These are phyloP conservation scores for Smittia aterrima DNA, from an alignment of 2,888 invertebrate genomes.

Conservation along the genomic window DNA sequence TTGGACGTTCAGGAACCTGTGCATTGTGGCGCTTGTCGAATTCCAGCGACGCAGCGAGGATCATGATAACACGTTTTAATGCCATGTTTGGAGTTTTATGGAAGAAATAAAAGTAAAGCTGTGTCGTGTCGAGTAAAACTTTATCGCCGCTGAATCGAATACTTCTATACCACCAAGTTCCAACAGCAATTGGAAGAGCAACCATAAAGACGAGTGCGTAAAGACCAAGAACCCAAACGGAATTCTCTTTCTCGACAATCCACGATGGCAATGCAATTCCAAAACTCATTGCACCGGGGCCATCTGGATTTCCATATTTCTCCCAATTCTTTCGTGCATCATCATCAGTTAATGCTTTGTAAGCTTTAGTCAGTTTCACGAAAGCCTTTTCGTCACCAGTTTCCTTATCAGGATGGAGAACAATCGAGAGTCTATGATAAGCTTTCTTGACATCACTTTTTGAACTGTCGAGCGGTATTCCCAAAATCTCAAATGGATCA, in stretches of 20 bases:
- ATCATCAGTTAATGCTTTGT: slow-evolving; percentile 93
- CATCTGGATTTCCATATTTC: slow-evolving; percentile 99
- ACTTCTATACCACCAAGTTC: slow-evolving; percentile 99
- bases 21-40: slow-evolving; percentile 93
- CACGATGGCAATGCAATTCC: slow-evolving; percentile 99
- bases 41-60: slow-evolving; percentile 93
- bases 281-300: slow-evolving; percentile 98
- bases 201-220: slow-evolving; percentile 98
- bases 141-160: slow-evolving; percentile 97
- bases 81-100: slow-evolving; percentile 95
- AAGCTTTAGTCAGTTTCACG: slow-evolving; percentile 93
- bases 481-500: slow-evolving; percentile 96
- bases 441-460: slow-evolving; percentile 90
- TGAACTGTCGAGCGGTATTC: slow-evolving; percentile 81
- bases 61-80: slow-evolving; percentile 93
- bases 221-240: slow-evolving; percentile 93
- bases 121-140: slow-evolving; percentile 93
- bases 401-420: slow-evolving; percentile 96
- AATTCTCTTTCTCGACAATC: slow-evolving; percentile 99
- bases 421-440: slow-evolving; percentile 88
- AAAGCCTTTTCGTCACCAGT: slow-evolving; percentile 96
- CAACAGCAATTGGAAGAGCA: slow-evolving; percentile 82
- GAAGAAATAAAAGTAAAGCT: slow-evolving; percentile 93
- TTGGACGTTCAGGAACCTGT: slow-evolving; percentile 87
- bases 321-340: slow-evolving; percentile 98